phyloP scores from a whole-genome alignment of 2,797 vertebrate genomes.

The Cryptoblepharus egeriae region DNA sequence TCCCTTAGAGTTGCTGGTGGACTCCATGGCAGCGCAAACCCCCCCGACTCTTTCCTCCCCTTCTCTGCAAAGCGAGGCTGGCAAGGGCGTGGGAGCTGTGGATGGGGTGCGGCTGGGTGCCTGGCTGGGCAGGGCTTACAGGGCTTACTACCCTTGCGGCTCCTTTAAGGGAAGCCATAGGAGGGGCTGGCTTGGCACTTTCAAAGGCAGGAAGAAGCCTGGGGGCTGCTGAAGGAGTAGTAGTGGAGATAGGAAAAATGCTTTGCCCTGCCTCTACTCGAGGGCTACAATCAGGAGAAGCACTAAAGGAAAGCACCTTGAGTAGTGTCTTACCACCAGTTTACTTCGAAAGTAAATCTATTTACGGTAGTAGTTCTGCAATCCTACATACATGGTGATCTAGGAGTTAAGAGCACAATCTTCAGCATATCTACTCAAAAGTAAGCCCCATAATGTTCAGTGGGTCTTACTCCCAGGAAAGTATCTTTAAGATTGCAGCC shows the following conservation, averaged over 20 bases:
- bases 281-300: not conserved
- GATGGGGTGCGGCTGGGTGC: not conserved
- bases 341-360: too few relatives aligned
- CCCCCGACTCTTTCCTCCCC: not conserved
- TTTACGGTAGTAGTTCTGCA: too few relatives aligned
- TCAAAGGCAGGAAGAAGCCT: not conserved
- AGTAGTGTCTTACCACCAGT: too few relatives aligned
- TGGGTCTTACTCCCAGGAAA: too few relatives aligned
- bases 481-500: too few relatives aligned
- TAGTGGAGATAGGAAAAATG: not conserved
- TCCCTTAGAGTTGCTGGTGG: constrained; percentile 57
- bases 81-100: not conserved
- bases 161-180: not conserved
- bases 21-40: constrained; percentile 64
- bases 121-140: not conserved
- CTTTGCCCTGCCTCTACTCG: too few relatives aligned
- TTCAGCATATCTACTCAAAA: too few relatives aligned
- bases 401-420: too few relatives aligned
- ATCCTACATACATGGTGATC: too few relatives aligned
- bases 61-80: not conserved
- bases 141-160: not conserved
- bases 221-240: not conserved
- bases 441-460: too few relatives aligned
- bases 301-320: too few relatives aligned
- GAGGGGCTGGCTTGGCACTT: not conserved